Evolutionary conservation across 2,888 invertebrate genomes (phyloP), one percentile per base, ranked within the genome.

Genomic region (Atethmia centrago): DNA sequence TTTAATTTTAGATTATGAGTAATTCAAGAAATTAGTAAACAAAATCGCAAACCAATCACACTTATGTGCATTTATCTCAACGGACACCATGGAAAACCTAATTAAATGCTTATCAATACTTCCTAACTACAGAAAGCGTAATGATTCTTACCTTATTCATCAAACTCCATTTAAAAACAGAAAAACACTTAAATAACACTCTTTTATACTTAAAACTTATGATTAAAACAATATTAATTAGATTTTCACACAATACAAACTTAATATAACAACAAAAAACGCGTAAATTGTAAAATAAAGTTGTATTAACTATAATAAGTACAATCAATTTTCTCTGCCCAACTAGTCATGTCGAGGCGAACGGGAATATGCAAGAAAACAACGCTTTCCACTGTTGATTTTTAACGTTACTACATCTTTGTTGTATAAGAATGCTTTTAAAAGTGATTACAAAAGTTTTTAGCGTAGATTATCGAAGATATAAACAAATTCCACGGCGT

Each of bases 371-470:
- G 90, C 88, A 88, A 89, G 87, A 91, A 90, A 92, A 90, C 92
- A 92, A 93, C 89, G 88, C 91, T 93, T 93, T 86, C 86, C 87
- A 87, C 89, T 83, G 80, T 89, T 91, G 88, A 89, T 91, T 91
- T 92, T 92, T 90, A 89, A 92, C 90, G 93, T 91, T 93, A 94
- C 95, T 94, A 95, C 94, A 95, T 95, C 87, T 90, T 94, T 92
- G 88, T 89, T 89, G 90, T 83, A 88, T 88, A 87, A 87, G 88
- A 91, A 87, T 85, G 90, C 90, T 92, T 95, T 94, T 94, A 91
- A 95, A 95, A 95, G 91, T 94, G 90, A 91, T 94, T 94, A 91
- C 90, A 96, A 96, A 96, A 96, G 95, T 96, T 96, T 96, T 92
- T 89, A 89, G 91, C 90, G 93, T 92, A 93, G 95, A 95, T 95